Percentiles rank a stretch among this genome's conserved stretches.
Conservation (phyloP, 2,888 invertebrate species). For the Strigamia crassipes region DNA sequence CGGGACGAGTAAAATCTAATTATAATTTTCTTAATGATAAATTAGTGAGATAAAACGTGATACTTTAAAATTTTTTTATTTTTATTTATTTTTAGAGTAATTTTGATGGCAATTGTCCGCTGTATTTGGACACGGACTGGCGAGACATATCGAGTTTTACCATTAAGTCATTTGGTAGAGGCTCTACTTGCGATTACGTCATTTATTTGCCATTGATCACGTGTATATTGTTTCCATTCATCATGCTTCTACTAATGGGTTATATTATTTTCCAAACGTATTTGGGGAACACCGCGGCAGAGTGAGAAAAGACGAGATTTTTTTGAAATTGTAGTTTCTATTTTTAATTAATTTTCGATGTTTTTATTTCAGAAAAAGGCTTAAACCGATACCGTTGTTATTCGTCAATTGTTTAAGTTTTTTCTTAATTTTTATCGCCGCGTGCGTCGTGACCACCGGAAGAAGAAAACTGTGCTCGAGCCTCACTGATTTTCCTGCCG, state of each 20-base stretch:
- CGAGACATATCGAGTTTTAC: background rate
- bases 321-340: no score
- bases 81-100: background rate
- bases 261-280: background rate
- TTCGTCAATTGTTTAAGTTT: background rate
- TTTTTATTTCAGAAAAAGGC: background rate
- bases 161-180: background rate
- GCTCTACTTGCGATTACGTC: background rate
- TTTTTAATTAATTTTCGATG: background rate
- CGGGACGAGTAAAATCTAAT: no score
- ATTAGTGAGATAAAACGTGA: background rate
- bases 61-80: background rate
- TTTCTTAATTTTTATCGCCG: background rate
- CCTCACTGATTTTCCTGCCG: background rate
- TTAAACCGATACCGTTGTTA: background rate
- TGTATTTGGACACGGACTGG: background rate
- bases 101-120: slow-evolving; percentile 19
- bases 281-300: background rate
- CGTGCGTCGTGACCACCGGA: background rate
- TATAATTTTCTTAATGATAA: no score
- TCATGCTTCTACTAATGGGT: background rate
- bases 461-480: background rate
- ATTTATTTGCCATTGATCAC: background rate
- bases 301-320: background rate
- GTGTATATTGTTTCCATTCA: background rate